phyloP scores from a whole-genome alignment of 2,888 invertebrate genomes.

The Linnaemya vulpina region DNA sequence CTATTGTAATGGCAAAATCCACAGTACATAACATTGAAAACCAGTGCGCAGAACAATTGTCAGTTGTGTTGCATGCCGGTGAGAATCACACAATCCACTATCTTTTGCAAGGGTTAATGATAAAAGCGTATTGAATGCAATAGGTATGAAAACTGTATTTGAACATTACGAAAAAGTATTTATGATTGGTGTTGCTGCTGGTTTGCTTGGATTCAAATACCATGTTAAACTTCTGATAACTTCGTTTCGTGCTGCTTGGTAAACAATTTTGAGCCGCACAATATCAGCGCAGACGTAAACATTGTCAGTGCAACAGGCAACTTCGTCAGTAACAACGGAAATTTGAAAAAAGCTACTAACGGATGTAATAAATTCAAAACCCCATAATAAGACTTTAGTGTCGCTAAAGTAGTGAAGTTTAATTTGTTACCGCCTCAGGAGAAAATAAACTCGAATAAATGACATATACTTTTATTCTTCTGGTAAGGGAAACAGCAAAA shows the following conservation, averaged over 20 bases:
- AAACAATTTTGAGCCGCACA: constrained; percentile 6
- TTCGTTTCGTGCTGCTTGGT: not conserved
- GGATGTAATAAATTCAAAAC: constrained; percentile 54
- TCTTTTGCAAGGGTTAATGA: constrained; percentile 4
- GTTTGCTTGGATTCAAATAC: constrained; percentile 25
- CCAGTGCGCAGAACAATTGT: constrained; percentile 40
- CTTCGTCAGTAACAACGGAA: constrained; percentile 45
- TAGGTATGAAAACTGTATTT: not conserved
- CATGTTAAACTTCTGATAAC: constrained; percentile 46
- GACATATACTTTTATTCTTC: not conserved
- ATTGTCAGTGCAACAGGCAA: constrained; percentile 32
- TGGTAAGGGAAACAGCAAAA: not conserved
- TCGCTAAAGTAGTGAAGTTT: not conserved
- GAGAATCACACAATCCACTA: not conserved
- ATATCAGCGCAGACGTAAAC: constrained; percentile 27
- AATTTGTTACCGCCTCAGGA: not conserved
- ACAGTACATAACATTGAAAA: constrained; percentile 30
- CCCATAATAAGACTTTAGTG: constrained; percentile 43
- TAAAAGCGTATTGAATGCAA: constrained; percentile 36
- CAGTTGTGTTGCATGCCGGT: constrained; percentile 40
- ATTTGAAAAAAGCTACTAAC: constrained; percentile 56
- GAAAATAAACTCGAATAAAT: constrained; percentile 31
- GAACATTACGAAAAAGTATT: constrained; percentile 27
- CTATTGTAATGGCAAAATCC: constrained; percentile 46
- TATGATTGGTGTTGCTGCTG: constrained; percentile 28